A percentile compares a stretch with the other conserved stretches of the same genome.
These are phyloP conservation scores for Phyllostomus hastatus DNA, from an alignment of 2,113 vertebrate species.

Conservation along the genomic window DNA sequence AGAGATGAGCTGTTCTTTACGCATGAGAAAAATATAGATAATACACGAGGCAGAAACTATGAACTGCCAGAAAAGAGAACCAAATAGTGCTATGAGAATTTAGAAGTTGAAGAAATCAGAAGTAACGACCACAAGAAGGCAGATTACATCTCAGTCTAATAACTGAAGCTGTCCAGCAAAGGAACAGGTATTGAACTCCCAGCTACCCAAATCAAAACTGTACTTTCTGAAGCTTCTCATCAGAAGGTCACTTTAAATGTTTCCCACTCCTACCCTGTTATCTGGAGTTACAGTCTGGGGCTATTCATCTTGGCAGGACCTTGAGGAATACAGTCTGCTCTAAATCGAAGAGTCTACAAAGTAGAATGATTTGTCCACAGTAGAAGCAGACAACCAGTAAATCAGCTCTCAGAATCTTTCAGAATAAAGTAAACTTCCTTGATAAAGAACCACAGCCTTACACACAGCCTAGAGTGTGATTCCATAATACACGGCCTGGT, in stretches of 20 bases:
- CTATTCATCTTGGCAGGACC: not conserved
- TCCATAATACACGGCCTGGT: not conserved
- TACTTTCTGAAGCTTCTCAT: not conserved
- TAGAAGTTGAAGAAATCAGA: not conserved
- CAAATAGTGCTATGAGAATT: not conserved
- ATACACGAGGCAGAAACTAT: not conserved
- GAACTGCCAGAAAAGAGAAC: not conserved
- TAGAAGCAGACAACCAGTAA: slow-evolving; percentile 4
- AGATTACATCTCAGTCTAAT: not conserved
- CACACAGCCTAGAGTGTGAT: not conserved
- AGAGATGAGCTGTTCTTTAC: not conserved
- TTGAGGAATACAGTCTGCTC: not conserved
- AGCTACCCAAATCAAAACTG: not conserved
- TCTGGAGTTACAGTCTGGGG: not conserved
- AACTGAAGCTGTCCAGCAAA: not conserved
- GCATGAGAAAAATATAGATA: not conserved
- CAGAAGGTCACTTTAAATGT: not conserved
- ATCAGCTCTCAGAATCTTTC: not conserved
- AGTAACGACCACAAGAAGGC: not conserved
- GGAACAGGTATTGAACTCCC: not conserved
- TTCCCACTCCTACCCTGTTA: not conserved
- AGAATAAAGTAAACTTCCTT: slow-evolving; percentile 1
- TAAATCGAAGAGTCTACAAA: slow-evolving; percentile 16
- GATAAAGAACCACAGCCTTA: not conserved
- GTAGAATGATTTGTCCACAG: slow-evolving; percentile 21